Base-by-base conservation (phyloP, 1,140 invertebrate genomes). In the Drosophila tropicalis region DNA sequence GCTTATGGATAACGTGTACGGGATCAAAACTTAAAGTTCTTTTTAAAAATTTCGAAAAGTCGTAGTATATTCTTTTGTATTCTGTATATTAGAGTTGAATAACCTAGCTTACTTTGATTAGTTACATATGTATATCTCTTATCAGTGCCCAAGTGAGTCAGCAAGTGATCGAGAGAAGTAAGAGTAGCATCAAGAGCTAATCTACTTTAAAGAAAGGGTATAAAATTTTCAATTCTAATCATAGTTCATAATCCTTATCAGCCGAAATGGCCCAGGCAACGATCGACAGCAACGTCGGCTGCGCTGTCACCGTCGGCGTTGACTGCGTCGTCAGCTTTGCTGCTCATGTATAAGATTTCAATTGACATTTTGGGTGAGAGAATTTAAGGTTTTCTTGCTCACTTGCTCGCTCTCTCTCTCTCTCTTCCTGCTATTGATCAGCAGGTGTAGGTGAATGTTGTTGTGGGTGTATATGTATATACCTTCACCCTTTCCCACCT, bases 231-330 rank as follows among this genome's bases (percentile, higher is more conserved):
- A 32, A 51, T 76, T 69, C 65, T 76, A 76, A 76, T 76, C 72
- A 41, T 19, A 40, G 60, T 66, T 76, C 65, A 76, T 76, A 69
- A 70, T 76, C 66, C 73, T 76, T 76, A 76, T 76, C 73, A 76
- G 36, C 17, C 44, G 6, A 51, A 51, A 51, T 6, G 44, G 44
- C 44, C 44, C 44, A 51, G 44, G 44, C 44, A 51, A 19, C 44
- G 17, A 51, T 51, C 12, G 54, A 29, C 63, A 62, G 72, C 58
- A 44, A 39, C 13, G 62, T 40, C n/a, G 29, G 58, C 72, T 62
- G 32, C 32, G 34, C 2, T 22, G 17, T 39, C 12, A 3, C 3
- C 36, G 12, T 39, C 36, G 36, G n/a, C 17, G 44, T 22, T 19
- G 17, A 17, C 44, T 47, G 15, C 19, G 44, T 7, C 10, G 44